These are phyloP conservation scores for Xylota sylvarum DNA, from an alignment of 2,888 invertebrate genomes.

Conservation along the genomic window DNA sequence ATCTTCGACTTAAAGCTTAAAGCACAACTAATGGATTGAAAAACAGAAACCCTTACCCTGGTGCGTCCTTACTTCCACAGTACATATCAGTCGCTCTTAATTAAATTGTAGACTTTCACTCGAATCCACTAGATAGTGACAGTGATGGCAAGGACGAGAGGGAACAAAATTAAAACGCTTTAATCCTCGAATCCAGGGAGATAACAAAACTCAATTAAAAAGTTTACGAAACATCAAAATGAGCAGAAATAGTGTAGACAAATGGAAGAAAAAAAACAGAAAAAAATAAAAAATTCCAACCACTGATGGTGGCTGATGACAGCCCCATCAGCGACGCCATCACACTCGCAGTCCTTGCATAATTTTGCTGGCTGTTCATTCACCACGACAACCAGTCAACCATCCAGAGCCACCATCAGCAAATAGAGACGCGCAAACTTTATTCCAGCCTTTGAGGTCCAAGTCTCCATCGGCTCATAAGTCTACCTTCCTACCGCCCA, in stretches of 20 bases:
- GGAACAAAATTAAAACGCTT: conserved; percentile 54
- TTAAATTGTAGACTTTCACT: conserved; percentile 68
- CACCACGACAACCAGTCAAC: conserved; percentile 32
- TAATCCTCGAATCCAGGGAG: conserved; percentile 57
- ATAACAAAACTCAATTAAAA: conserved; percentile 74
- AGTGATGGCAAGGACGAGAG: conserved; percentile 37
- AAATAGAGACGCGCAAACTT: conserved; percentile 54
- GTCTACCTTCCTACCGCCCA: neutral
- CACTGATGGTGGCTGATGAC: conserved; percentile 55
- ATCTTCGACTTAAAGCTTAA: conserved; percentile 38
- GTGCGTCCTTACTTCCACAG: neutral
- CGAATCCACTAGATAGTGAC: conserved; percentile 51
- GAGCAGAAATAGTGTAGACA: conserved; percentile 50
- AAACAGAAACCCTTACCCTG: neutral
- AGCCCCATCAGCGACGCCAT: conserved; percentile 58
- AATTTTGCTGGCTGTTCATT: conserved; percentile 57
- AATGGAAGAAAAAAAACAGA: conserved; percentile 15
- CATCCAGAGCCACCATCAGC: conserved; percentile 56
- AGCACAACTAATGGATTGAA: conserved; percentile 29
- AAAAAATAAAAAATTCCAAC: conserved; percentile 25
- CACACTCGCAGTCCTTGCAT: conserved; percentile 61
- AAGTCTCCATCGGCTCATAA: conserved; percentile 5
- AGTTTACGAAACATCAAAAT: conserved; percentile 69
- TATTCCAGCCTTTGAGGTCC: conserved; percentile 12
- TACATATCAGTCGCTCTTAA: conserved; percentile 61